Evolutionary conservation across 1,140 invertebrate genomes (phyloP).

Genomic region (Drosophila ogumai): DNA sequence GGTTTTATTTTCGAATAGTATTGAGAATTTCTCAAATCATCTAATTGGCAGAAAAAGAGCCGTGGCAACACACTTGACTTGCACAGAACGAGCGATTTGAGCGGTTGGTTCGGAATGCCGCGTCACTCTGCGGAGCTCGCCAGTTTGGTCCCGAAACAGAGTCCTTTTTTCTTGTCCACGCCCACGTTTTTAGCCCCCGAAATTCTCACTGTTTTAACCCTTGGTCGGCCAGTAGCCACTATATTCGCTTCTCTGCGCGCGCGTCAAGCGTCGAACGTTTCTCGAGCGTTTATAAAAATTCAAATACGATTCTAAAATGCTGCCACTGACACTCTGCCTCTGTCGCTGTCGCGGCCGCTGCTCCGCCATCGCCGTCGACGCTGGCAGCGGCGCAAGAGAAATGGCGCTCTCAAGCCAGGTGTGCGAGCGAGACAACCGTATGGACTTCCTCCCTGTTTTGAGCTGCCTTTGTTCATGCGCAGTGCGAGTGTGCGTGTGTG

Average conservation of each 20-base stretch:
- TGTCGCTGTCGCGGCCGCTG: constrained; percentile 38
- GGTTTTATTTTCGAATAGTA: background rate
- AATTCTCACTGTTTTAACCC: constrained; percentile 11
- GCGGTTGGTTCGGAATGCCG: constrained; percentile 34
- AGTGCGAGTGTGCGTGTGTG: constrained; percentile 19
- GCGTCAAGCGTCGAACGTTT: constrained; percentile 80
- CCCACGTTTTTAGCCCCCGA: constrained; percentile 26
- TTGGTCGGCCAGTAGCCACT: constrained; percentile 10
- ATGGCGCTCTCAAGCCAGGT: constrained; percentile 55
- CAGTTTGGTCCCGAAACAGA: constrained; percentile 11
- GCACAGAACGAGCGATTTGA: constrained; percentile 32
- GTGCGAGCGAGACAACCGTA: constrained; percentile 63
- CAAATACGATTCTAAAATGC: constrained; percentile 83
- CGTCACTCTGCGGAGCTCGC: constrained; percentile 35
- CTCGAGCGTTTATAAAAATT: constrained; percentile 84
- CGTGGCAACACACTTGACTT: constrained; percentile 49
- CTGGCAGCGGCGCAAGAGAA: constrained; percentile 58
- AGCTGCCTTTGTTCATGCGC: constrained; percentile 77
- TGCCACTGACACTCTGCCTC: constrained; percentile 40
- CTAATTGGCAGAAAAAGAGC: constrained; percentile 35
- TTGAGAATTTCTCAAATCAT: constrained; percentile 26
- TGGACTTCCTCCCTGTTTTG: constrained; percentile 45
- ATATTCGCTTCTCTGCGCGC: constrained; percentile 59
- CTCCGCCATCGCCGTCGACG: constrained; percentile 48
- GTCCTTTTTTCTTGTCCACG: constrained; percentile 50